phyloP scores from a whole-genome alignment of 2,888 invertebrate genomes.

The Serrognathus titanus region DNA sequence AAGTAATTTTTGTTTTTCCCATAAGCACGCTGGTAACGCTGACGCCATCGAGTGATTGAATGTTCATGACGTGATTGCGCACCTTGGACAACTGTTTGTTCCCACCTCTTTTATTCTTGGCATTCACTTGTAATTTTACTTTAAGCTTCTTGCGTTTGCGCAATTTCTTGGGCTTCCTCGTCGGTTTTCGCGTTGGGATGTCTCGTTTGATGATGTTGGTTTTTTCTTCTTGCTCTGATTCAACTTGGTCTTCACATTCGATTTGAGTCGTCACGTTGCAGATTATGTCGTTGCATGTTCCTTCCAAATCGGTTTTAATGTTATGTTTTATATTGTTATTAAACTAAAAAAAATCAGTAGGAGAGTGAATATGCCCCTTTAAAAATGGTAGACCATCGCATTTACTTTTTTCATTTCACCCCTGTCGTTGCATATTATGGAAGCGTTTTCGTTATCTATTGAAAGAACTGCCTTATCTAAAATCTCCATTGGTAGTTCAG shows the following conservation, averaged over 20 bases:
- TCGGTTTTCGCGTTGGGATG: not conserved
- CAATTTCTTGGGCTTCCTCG: slow-evolving; percentile 3
- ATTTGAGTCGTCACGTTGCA: slow-evolving; percentile 26
- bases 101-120: slow-evolving; percentile 25
- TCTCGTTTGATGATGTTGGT: slow-evolving; percentile 39
- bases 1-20: slow-evolving; percentile 36
- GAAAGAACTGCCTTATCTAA: slow-evolving; percentile 51
- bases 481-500: slow-evolving; percentile 50
- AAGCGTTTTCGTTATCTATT: slow-evolving; percentile 41
- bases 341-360: slow-evolving; percentile 25
- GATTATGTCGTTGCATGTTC: slow-evolving; percentile 19
- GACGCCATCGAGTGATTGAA: slow-evolving; percentile 18
- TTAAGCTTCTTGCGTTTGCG: slow-evolving; percentile 28
- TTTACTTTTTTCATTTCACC: slow-evolving; percentile 44
- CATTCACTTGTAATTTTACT: slow-evolving; percentile 37
- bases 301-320: slow-evolving; percentile 35
- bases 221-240: slow-evolving; percentile 30
- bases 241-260: slow-evolving; percentile 24
- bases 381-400: not conserved
- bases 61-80: slow-evolving; percentile 13
- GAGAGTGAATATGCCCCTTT: not conserved
- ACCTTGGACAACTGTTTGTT: slow-evolving; percentile 10
- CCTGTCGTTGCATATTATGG: slow-evolving; percentile 48
- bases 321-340: slow-evolving; percentile 32
- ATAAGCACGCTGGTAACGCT: slow-evolving; percentile 14